These are phyloP conservation scores for Tragulus kanchil DNA, from an alignment of 2,113 vertebrate genomes.

Conservation along the genomic window DNA sequence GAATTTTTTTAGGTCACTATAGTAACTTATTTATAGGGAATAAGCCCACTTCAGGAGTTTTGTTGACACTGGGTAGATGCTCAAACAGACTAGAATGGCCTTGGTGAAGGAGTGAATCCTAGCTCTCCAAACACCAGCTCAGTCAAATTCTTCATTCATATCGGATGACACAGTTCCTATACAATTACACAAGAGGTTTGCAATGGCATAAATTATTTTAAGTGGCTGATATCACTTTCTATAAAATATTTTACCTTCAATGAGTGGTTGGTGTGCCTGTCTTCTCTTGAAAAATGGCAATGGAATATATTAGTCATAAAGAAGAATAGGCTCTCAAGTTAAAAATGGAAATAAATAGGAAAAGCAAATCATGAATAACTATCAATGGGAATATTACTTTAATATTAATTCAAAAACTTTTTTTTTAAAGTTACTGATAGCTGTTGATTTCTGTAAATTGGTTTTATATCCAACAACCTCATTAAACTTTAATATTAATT, in stretches of 20 bases:
- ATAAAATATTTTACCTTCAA: conserved; percentile 57
- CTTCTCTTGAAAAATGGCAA: conserved; percentile 43
- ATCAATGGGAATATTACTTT: too few species aligned
- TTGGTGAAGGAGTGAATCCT: background rate
- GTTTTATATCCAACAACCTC: background rate
- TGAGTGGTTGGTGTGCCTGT: conserved; percentile 34
- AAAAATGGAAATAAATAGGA: conserved; percentile 64
- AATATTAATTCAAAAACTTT: too few species aligned
- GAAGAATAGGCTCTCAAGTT: conserved; percentile 43
- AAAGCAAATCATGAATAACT: conserved; percentile 66
- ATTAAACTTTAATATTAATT: conserved; percentile 11
- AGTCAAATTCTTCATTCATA: conserved; percentile 52
- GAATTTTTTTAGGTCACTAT: background rate
- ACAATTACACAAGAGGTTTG: conserved; percentile 3
- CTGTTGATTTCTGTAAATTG: background rate
- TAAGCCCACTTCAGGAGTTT: background rate
- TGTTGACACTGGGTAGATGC: background rate
- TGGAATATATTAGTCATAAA: conserved; percentile 59
- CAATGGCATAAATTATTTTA: conserved; percentile 68
- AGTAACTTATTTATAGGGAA: background rate
- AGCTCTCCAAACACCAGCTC: background rate
- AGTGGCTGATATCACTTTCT: conserved; percentile 62
- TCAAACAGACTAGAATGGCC: background rate
- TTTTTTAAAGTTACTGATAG: background rate
- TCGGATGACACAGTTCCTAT: background rate